A percentile compares a stretch with the other conserved stretches of the same genome.
These are phyloP conservation scores for Anagyrus pseudococci DNA, from an alignment of 2,888 invertebrate species.

Conservation along the genomic window DNA sequence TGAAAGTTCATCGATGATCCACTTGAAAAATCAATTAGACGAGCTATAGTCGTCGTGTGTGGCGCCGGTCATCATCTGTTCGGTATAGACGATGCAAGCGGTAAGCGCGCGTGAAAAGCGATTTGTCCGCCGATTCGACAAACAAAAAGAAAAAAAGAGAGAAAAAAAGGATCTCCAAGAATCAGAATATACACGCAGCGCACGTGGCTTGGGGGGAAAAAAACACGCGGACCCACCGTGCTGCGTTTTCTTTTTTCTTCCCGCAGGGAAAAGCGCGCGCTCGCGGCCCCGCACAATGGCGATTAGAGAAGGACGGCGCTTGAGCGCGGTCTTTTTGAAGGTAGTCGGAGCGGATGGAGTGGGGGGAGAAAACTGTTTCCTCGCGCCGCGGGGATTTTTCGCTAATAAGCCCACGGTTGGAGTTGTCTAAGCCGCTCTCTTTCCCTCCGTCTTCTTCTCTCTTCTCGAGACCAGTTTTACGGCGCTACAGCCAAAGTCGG, in stretches of 20 bases:
- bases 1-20: neutral
- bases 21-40: slow-evolving; percentile 16
- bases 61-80: slow-evolving; percentile 7
- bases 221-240: neutral
- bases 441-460: too few species aligned
- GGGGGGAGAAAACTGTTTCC: slow-evolving; percentile 18
- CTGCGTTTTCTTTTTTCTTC: too few species aligned
- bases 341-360: slow-evolving; percentile 28
- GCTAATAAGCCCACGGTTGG: slow-evolving; percentile 48
- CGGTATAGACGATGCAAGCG: neutral
- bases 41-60: slow-evolving; percentile 3
- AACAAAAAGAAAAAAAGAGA: neutral
- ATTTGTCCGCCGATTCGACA: slow-evolving; percentile 8
- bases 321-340: slow-evolving; percentile 48
- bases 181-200: neutral
- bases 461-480: slow-evolving; percentile 23
- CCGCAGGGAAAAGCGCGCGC: slow-evolving; percentile 27
- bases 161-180: slow-evolving; percentile 17
- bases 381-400: slow-evolving; percentile 44
- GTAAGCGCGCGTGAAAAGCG: slow-evolving; percentile 16
- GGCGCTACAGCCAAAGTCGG: neutral
- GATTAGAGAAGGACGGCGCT: slow-evolving; percentile 24
- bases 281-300: slow-evolving; percentile 40
- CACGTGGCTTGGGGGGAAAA: neutral
- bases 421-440: slow-evolving; percentile 24